These are phyloP conservation scores for Bufo bufo DNA, from an alignment of 2,113 vertebrate species.

Conservation along the genomic window DNA sequence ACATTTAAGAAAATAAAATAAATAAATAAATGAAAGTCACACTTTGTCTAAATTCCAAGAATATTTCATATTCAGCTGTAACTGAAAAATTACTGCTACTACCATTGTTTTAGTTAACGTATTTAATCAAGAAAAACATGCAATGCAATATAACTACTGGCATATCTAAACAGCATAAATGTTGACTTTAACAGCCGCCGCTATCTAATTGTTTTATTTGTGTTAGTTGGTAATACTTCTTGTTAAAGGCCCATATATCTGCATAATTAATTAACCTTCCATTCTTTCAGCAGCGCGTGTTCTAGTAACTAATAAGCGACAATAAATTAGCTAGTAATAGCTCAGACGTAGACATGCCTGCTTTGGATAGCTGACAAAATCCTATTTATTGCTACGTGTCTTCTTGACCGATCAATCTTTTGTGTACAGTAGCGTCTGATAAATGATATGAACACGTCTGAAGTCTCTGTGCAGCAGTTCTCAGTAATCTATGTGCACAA, in stretches of 20 bases:
- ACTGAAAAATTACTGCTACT: not conserved
- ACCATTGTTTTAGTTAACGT: not conserved
- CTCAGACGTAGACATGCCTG: not conserved
- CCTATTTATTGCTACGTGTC: conserved; percentile 34
- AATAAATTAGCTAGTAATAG: conserved; percentile 41
- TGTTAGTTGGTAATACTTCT: conserved; percentile 1
- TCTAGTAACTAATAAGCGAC: conserved; percentile 33
- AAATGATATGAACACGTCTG: conserved; percentile 1
- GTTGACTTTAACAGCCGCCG: not conserved
- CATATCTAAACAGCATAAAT: not conserved
- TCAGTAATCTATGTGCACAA: conserved; percentile 31
- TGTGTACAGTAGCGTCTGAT: conserved; percentile 39
- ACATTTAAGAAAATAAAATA: too few species aligned
- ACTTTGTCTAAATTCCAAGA: too few species aligned
- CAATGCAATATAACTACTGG: not conserved
- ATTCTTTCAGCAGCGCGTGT: conserved; percentile 5
- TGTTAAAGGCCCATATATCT: conserved; percentile 3
- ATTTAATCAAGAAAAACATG: not conserved
- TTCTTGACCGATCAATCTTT: conserved; percentile 36
- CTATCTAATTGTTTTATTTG: not conserved
- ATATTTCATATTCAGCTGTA: not conserved
- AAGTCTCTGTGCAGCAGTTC: not conserved
- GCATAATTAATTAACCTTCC: conserved; percentile 9
- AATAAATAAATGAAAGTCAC: too few species aligned
- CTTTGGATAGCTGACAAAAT: conserved; percentile 45